Evolutionary conservation across 2,888 invertebrate genomes (phyloP).

Genomic region (Uropetala carovei): DNA sequence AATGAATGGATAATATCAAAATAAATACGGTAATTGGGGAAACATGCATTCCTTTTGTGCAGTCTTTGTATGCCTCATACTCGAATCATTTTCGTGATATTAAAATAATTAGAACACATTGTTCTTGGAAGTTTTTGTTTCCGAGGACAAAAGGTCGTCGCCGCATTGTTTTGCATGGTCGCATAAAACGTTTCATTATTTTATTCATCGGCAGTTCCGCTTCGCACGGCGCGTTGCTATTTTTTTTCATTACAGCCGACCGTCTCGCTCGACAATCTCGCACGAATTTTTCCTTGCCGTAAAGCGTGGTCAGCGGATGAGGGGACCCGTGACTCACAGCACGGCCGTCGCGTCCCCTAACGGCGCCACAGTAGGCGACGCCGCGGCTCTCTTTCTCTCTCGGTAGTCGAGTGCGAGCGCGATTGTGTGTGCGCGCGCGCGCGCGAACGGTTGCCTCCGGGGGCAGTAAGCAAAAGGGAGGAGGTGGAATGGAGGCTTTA

Average conservation of each 20-base stretch:
- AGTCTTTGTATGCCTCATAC: too few relatives aligned
- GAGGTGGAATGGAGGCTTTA: neutral
- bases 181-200: neutral
- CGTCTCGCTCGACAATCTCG: neutral
- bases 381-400: neutral
- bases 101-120: too few relatives aligned
- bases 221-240: neutral
- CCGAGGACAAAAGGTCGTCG: neutral
- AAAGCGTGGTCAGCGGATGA: conserved; percentile 55
- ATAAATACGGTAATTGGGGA: too few relatives aligned
- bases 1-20: too few relatives aligned
- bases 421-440: neutral
- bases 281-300: conserved; percentile 37
- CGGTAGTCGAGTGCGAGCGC: too few relatives aligned
- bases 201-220: neutral
- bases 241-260: neutral
- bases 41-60: too few relatives aligned
- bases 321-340: conserved; percentile 49
- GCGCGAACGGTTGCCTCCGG: neutral
- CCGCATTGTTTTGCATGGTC: neutral
- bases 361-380: conserved; percentile 49
- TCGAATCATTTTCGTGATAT: too few relatives aligned
- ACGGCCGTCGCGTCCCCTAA: conserved; percentile 18
- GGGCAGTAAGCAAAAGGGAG: too few relatives aligned
- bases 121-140: neutral